Evolutionary conservation across 2,797 vertebrate species (phyloP), one percentile per base, ranked within the genome.

Genomic region (Melanotaenia boesemani): DNA sequence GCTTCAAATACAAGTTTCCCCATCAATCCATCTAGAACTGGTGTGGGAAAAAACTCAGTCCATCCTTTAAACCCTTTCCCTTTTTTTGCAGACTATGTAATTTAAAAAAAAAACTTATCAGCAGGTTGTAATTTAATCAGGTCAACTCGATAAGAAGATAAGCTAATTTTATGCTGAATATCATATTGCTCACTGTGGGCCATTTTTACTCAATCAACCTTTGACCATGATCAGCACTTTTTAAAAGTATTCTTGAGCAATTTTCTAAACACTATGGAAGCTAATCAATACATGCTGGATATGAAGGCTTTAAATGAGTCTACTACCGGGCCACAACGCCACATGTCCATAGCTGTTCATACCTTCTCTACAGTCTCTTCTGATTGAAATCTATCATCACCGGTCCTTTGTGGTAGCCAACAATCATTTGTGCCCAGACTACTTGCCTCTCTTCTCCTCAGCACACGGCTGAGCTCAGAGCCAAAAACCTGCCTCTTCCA

Each of bases 401-500:
- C 46, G 6, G 44, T 67, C 32, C 55, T 80, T 36, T 5, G 50
- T 61, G 66, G 66, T 48, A 2, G 46, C 77, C 74, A 81, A 79
- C 70, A 75, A 73, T 65, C 30, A 74, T 84, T 82, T 72, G 44
- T 67, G 16, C 67, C 41, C 28, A 37, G 81, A 76, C 80, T 79
- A 82, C 79, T 84, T 85, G 63, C 36, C 70, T 70, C 82, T 65
- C 54, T 52, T 78, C 76, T 76, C 55, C 60, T 81, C 70, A 70
- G 36, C 72, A 81, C 70, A 81, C 55, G 59, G 56, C 77, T 70
- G 68, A 86, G 74, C 72, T 77, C 62, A 6, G 73, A 87, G 89
- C 84, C 88, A 90, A 89, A 86, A 85, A 63, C 41, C 80, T 82
- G 79, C 74, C 74, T 82, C 77, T 83, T 70, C 77, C 39, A 20